These are phyloP conservation scores for Harpalus rufipes DNA, from an alignment of 2,888 invertebrate species.

Conservation along the genomic window DNA sequence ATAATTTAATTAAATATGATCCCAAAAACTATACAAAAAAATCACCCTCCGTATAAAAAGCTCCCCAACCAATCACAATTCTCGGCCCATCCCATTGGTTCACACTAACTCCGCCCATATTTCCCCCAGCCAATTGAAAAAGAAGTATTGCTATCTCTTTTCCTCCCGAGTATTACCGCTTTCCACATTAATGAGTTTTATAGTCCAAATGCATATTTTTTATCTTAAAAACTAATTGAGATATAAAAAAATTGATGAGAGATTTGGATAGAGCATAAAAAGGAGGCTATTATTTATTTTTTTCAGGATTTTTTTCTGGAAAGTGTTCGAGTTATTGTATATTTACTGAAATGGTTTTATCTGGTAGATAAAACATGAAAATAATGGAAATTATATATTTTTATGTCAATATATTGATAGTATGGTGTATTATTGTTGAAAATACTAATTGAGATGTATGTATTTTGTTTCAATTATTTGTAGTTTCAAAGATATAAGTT, in stretches of 20 bases:
- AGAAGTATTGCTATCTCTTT: slow-evolving; percentile 19
- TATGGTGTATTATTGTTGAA: not conserved
- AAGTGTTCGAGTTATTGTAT: slow-evolving; percentile 15
- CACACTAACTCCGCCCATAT: slow-evolving; percentile 22
- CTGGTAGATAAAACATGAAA: not conserved
- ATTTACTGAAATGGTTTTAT: slow-evolving; percentile 30
- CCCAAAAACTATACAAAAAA: not conserved
- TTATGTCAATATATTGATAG: not conserved
- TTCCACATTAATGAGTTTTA: not conserved
- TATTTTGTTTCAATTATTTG: not conserved
- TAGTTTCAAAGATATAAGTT: not conserved
- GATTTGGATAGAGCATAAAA: slow-evolving; percentile 26
- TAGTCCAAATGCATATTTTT: slow-evolving; percentile 43
- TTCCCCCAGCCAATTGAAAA: slow-evolving; percentile 4
- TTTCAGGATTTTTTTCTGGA: not conserved
- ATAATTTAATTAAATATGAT: too few relatives aligned
- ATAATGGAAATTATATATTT: not conserved
- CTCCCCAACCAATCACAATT: slow-evolving; percentile 22
- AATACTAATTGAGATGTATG: not conserved
- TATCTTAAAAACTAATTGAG: slow-evolving; percentile 39
- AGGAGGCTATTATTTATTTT: slow-evolving; percentile 36
- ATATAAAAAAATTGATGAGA: slow-evolving; percentile 5
- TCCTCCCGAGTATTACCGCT: not conserved
- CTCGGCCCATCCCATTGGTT: slow-evolving; percentile 24
- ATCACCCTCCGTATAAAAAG: slow-evolving; percentile 11